Evolutionary conservation across 2,888 invertebrate species (phyloP), one percentile per base, ranked within the genome.

Genomic region (Lycophotia porphyrea): DNA sequence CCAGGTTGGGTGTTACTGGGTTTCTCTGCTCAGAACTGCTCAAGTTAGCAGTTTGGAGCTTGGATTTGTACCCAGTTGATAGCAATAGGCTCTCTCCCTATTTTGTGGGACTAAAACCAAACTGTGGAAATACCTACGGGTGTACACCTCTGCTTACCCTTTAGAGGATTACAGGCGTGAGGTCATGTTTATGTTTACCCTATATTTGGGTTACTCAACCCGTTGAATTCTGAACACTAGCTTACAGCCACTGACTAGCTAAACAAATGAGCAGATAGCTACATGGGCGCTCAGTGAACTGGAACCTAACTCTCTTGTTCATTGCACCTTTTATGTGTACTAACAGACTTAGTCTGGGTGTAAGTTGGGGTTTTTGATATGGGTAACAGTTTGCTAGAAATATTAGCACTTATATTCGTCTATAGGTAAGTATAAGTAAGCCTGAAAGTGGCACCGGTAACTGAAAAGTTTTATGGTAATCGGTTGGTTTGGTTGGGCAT

Each of bases 271-370:
- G 55, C 44, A 58, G 66, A 55, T 60, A 64, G 70, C 34, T 39
- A 44, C 60, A 78, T 58, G n/a, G 61, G 24, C 4, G 66, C 55
- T 75, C 83, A 85, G 39, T 80, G 86, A 80, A 66, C 84, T 66
- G 86, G 47, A 71, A 44, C 11, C 64, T 42, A 55, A 69, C 60
- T 36, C 71, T 49, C 64, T 67, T 80, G 86, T 80, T 85, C 84
- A 82, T 60, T 76, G 86, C 78, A 76, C 78, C 76, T 80, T 82
- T 80, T 82, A 42, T 67, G 71, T 74, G 31, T n/a, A 58, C 34
- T 69, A 71, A 71, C 74, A 74, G n/a, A 64, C 8, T 42, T 69
- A 18, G 27, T 7, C 36, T 39, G 34, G 42, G 9, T 44, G n/a
- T 11, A 31, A 49, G 63, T 65, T 36, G 7, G 39, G 47, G 49